Conservation (phyloP, 2,113 vertebrate species). For the Brachyistius frenatus region DNA sequence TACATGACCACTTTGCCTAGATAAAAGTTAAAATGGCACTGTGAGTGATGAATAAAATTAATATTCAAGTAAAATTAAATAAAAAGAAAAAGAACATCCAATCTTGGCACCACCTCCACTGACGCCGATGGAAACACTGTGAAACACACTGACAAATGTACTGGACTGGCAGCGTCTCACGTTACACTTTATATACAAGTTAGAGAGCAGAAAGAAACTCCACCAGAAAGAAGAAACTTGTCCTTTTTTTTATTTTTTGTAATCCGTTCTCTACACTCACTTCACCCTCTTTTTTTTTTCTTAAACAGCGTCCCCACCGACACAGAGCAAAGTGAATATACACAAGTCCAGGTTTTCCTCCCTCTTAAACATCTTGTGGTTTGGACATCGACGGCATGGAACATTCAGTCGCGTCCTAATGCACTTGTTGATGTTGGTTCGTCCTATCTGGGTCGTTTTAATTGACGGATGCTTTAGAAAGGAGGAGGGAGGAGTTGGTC, state of each 20-base stretch:
- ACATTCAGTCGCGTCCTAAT: slow-evolving; percentile 79
- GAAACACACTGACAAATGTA: slow-evolving; percentile 78
- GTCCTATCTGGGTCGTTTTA: slow-evolving; percentile 33
- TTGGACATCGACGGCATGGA: slow-evolving; percentile 64
- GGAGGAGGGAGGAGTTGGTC: slow-evolving; percentile 43
- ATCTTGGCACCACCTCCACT: slow-evolving; percentile 79
- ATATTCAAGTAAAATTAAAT: slow-evolving; percentile 68
- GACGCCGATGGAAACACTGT: slow-evolving; percentile 87
- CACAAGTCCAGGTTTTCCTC: slow-evolving; percentile 45
- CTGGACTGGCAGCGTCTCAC: slow-evolving; percentile 80
- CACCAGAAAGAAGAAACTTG: slow-evolving; percentile 65
- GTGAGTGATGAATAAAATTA: slow-evolving; percentile 52
- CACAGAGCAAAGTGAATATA: slow-evolving; percentile 64
- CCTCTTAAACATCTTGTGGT: slow-evolving; percentile 53
- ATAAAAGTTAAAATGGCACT: slow-evolving; percentile 62
- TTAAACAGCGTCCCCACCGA: slow-evolving; percentile 33
- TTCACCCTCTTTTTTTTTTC: slow-evolving; percentile 24
- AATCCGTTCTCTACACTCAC: slow-evolving; percentile 63
- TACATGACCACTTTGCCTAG: slow-evolving; percentile 37
- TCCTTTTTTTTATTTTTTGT: slow-evolving; percentile 47
- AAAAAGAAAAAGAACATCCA: slow-evolving; percentile 15
- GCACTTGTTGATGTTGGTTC: slow-evolving; percentile 69
- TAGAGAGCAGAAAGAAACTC: slow-evolving; percentile 68
- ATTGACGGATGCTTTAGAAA: slow-evolving; percentile 22
- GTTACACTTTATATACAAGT: slow-evolving; percentile 82